These are phyloP conservation scores for Tyrophagus putrescentiae DNA, from an alignment of 1,140 invertebrate species.

Conservation along the genomic window DNA sequence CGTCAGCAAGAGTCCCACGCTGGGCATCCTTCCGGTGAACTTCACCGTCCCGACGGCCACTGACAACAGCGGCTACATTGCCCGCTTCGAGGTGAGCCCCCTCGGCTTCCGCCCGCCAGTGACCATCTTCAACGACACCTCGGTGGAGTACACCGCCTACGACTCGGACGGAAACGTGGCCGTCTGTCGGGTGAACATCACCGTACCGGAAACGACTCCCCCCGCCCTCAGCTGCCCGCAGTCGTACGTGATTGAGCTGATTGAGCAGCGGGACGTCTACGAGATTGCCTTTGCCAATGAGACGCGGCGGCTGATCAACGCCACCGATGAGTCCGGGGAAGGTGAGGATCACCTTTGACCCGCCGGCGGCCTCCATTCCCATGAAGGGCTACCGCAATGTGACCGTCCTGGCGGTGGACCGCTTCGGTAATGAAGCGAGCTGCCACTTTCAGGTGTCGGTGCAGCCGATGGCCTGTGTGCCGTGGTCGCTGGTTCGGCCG, in stretches of 20 bases:
- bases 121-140: conserved; percentile 72
- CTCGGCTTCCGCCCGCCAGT: conserved; percentile 74
- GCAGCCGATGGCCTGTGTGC: conserved; percentile 83
- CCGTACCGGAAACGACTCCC: conserved; percentile 81
- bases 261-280: conserved; percentile 75
- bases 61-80: conserved; percentile 86
- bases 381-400: conserved; percentile 87
- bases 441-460: conserved; percentile 77
- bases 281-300: conserved; percentile 85
- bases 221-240: conserved; percentile 85
- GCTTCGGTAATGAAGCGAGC: conserved; percentile 68
- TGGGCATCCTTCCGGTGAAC: conserved; percentile 71
- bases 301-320: conserved; percentile 64
- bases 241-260: conserved; percentile 81
- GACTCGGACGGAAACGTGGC: conserved; percentile 94
- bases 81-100: conserved; percentile 74
- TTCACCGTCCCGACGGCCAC: conserved; percentile 79
- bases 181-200: conserved; percentile 89
- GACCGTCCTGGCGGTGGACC: conserved; percentile 73
- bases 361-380: conserved; percentile 66
- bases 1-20: conserved; percentile 66
- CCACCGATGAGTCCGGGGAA: conserved; percentile 73
- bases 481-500: conserved; percentile 77
- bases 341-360: conserved; percentile 55
- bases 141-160: conserved; percentile 85